Percentiles rank a stretch among this genome's conserved stretches.
Evolutionary conservation across 2,797 vertebrate species (phyloP).

Genomic region (Tokudaia muenninki): DNA sequence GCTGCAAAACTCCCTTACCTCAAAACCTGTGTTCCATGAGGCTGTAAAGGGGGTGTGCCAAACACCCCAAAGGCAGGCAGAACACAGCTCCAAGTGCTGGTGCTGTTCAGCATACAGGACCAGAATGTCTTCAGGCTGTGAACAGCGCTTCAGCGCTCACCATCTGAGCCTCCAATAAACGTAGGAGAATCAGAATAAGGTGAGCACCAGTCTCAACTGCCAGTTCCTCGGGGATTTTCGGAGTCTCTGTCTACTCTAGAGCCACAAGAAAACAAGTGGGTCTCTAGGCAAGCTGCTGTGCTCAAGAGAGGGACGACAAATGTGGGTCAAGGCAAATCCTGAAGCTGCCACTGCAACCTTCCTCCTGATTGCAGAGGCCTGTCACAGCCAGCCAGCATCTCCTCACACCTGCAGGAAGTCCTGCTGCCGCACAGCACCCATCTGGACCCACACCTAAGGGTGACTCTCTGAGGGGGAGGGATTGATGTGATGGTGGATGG

Average conservation of each 20-base stretch:
- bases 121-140: not conserved
- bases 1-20: not conserved
- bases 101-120: not conserved
- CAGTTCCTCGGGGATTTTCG: not conserved
- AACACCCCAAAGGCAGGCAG: not conserved
- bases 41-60: not conserved
- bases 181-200: not conserved
- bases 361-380: not conserved
- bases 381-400: not conserved
- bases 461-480: not conserved
- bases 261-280: not conserved
- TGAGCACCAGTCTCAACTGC: not conserved
- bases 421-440: not conserved
- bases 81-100: not conserved
- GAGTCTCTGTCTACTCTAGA: not conserved
- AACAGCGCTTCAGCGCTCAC: not conserved
- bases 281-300: not conserved
- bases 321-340: not conserved
- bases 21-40: not conserved
- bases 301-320: not conserved
- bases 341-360: not conserved
- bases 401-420: not conserved
- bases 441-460: not conserved
- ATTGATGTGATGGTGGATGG: not conserved
- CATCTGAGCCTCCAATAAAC: not conserved